Evolutionary conservation across 2,797 vertebrate species (phyloP), one percentile per base, ranked within the genome.

Genomic region (Sebastes goodei): DNA sequence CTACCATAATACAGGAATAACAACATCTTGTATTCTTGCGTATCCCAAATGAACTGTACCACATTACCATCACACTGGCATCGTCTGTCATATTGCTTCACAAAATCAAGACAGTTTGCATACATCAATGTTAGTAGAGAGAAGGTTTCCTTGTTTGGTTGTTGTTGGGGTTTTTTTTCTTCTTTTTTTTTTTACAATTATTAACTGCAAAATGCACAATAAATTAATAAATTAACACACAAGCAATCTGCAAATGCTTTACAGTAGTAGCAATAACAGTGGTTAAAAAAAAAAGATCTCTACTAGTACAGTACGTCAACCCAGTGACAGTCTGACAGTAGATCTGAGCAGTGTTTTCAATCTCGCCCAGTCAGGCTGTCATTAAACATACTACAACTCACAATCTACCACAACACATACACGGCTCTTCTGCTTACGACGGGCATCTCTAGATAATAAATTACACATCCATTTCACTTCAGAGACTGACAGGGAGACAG

Each of bases 211-310:
- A 88, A 95, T 93, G 93, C 92, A 93, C 94, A 98, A 99, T 99
- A 99, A 98, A 99, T 99, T 98, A 99, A 98, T 99, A 99, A 99
- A 96, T 99, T 98, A 99, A 97, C 94, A 96, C 96, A 97, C 97
- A 96, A 97, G 96, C 96, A 96, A 96, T 96, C 95, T 94, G 97
- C 93, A 95, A 97, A 97, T 95, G 92, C 89, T 93, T 95, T 95
- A 95, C 95, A 96, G 93, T 94, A 95, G 93, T 93, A 94, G 92
- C 92, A 94, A 90, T 90, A 93, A 93, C 88, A 95, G 93, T 93
- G 93, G 92, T 94, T 93, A 86, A 91, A 89, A 91, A 93, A 93
- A 93, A 81, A 83, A 25, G 57, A 86, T 90, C 73, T 92, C 86
- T 89, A 89, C 90, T 83, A 84, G 89, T 93, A 94, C 93, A 91